Percentiles rank a stretch among this genome's conserved stretches.
These are phyloP conservation scores for Hirtodrosophila histrioides DNA, from an alignment of 2,888 invertebrate species.

Conservation along the genomic window DNA sequence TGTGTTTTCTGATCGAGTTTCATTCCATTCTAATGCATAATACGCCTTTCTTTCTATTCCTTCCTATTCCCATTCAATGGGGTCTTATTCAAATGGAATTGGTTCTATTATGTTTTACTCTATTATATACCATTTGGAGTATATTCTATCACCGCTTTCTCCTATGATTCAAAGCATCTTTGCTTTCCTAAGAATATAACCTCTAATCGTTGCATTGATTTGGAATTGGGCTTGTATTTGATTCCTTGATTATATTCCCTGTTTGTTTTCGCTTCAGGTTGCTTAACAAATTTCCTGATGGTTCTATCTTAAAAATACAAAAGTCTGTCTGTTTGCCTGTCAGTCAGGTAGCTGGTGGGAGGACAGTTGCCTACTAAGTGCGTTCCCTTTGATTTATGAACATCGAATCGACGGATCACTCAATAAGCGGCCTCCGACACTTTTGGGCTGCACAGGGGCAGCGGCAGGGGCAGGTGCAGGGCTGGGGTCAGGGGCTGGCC, in stretches of 20 bases:
- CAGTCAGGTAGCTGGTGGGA: conserved; percentile 14
- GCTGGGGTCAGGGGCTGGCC: conserved; percentile 21
- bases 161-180: too few species aligned
- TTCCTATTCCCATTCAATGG: too few species aligned
- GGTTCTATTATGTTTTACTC: not conserved
- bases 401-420: conserved; percentile 57
- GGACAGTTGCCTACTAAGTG: conserved; percentile 24
- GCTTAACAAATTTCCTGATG: conserved; percentile 27
- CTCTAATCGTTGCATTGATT: too few species aligned
- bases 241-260: conserved; percentile 18
- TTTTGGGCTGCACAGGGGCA: conserved; percentile 12
- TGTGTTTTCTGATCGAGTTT: too few species aligned
- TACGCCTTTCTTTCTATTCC: not conserved
- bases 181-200: not conserved
- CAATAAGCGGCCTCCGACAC: conserved; percentile 58
- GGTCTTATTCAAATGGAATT: too few species aligned
- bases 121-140: not conserved
- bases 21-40: not conserved
- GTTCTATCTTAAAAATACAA: conserved; percentile 2
- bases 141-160: too few species aligned
- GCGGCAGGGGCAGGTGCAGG: too few species aligned
- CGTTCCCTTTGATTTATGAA: conserved; percentile 62
- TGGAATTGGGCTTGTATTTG: too few species aligned
- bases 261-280: conserved; percentile 5
- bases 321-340: not conserved